Evolutionary conservation across 2,113 vertebrate genomes (phyloP).

Genomic region (Falcunculus frontatus): DNA sequence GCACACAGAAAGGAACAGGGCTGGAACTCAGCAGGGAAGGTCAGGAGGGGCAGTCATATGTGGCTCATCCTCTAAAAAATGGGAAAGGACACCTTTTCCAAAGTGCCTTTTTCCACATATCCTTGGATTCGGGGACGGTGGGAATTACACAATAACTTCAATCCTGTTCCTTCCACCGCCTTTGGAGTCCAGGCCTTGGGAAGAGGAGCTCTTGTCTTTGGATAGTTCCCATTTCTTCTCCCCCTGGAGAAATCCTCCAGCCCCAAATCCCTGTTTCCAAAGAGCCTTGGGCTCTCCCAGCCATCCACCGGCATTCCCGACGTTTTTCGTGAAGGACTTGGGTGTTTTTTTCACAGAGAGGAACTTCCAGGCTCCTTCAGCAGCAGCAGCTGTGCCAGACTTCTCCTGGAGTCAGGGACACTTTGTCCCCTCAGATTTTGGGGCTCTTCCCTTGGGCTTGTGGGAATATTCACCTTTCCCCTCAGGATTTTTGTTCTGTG

Average conservation of each 20-base stretch:
- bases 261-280: background rate
- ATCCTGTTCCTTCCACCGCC: background rate
- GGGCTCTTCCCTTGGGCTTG: background rate
- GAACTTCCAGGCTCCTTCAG: background rate
- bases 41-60: background rate
- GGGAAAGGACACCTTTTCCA: background rate
- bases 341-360: background rate
- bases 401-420: background rate
- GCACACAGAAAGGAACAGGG: fast-evolving
- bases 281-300: background rate
- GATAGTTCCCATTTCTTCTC: background rate
- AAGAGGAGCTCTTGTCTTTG: background rate
- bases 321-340: background rate
- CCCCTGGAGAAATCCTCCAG: background rate
- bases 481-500: fast-evolving
- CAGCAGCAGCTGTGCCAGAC: background rate
- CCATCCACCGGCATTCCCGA: background rate
- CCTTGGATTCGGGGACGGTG: background rate
- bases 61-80: background rate
- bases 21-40: background rate
- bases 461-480: no score
- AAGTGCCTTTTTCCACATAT: background rate
- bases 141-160: background rate
- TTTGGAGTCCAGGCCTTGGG: background rate
- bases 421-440: background rate